phyloP scores from a whole-genome alignment of 2,797 vertebrate genomes.

The Dromococcyx pavoninus region DNA sequence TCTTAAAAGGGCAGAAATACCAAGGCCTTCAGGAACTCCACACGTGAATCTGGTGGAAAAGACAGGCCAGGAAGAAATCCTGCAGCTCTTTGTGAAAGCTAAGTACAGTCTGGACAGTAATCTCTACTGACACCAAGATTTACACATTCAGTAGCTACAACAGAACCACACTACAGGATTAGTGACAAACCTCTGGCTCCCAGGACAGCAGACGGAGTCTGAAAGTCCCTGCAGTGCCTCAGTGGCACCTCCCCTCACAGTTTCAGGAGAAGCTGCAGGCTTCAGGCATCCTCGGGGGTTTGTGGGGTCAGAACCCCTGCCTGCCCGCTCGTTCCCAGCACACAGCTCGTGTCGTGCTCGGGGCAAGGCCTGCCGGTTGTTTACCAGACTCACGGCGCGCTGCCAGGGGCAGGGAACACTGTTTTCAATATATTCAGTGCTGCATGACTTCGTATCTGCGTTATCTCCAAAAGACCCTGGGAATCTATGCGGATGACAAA shows the following conservation, averaged over 20 bases:
- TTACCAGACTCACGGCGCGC: background rate
- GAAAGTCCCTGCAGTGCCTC: background rate
- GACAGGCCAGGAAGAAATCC: background rate
- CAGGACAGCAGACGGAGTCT: background rate
- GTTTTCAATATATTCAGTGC: background rate
- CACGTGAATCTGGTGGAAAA: background rate
- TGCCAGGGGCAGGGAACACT: background rate
- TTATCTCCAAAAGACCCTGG: background rate
- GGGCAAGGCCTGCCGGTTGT: background rate
- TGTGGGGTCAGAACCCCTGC: background rate
- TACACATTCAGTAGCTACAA: background rate
- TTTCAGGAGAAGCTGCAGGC: background rate
- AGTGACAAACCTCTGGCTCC: background rate
- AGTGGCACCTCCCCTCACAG: background rate
- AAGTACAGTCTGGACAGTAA: background rate
- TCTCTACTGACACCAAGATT: constrained; percentile 9
- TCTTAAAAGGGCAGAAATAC: background rate
- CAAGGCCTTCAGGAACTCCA: background rate
- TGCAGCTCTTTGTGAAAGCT: background rate
- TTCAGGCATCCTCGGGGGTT: background rate
- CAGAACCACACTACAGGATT: background rate
- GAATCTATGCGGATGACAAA: background rate
- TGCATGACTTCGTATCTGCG: background rate
- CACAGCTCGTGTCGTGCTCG: background rate
- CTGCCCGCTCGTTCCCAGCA: background rate